Evolutionary conservation across 30 jellyfish, hydroid and myxozoan species (phyloP).

Genomic region (Pseudorhiza aurosa): DNA sequence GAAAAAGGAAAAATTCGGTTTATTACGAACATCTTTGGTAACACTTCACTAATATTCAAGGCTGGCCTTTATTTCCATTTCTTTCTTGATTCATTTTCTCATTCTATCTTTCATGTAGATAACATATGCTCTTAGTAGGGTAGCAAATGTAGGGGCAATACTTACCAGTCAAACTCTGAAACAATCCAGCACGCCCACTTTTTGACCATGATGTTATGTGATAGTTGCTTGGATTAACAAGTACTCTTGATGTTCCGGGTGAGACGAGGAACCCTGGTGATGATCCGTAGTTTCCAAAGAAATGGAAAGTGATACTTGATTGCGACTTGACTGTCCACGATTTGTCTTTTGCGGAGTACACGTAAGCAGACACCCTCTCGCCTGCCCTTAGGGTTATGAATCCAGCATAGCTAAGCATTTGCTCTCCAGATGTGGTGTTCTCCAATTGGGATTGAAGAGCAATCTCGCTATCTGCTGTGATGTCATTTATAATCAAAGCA

Average conservation of each 20-base stretch:
- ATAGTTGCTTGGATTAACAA: constrained; percentile 29
- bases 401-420: constrained; percentile 77
- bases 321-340: constrained; percentile 64
- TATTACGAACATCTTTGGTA: too few species aligned
- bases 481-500: constrained; percentile 57
- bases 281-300: constrained; percentile 86
- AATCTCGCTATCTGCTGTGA: constrained; percentile 42
- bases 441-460: constrained; percentile 55
- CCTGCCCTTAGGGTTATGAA: constrained; percentile 85
- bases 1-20: too few species aligned
- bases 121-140: too few species aligned
- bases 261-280: constrained; percentile 84
- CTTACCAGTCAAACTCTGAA: constrained; percentile 85
- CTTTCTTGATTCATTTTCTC: too few species aligned
- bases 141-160: too few species aligned
- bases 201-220: constrained; percentile 67
- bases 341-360: constrained; percentile 49
- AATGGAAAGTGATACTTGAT: constrained; percentile 69
- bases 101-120: too few species aligned
- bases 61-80: too few species aligned
- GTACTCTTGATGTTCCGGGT: constrained; percentile 29
- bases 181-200: constrained; percentile 70
- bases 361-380: constrained; percentile 67
- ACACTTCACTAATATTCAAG: too few species aligned
- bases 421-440: constrained; percentile 47